A percentile compares a stretch with the other conserved stretches of the same genome.
Evolutionary conservation across 2,888 invertebrate species (phyloP).

Genomic region (Dryococelus australis): DNA sequence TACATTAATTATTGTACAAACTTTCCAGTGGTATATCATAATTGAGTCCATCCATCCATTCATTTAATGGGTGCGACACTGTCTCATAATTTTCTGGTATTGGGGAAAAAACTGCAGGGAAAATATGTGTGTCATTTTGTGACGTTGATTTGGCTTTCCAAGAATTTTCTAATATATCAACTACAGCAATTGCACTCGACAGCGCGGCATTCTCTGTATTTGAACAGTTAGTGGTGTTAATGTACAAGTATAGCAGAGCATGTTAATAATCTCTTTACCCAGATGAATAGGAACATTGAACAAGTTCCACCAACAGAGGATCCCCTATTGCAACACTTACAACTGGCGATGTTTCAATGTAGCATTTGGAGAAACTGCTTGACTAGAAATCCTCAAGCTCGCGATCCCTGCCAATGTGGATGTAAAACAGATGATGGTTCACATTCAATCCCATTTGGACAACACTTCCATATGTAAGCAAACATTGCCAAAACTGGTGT

Average conservation of each 20-base stretch:
- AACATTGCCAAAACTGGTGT: slow-evolving; percentile 26
- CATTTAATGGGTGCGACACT: slow-evolving; percentile 34
- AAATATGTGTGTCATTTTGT: slow-evolving; percentile 24
- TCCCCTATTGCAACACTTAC: not conserved
- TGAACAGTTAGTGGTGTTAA: slow-evolving; percentile 26
- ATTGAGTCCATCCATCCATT: not conserved
- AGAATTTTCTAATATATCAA: not conserved
- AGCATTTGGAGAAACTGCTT: slow-evolving; percentile 21
- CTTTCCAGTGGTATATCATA: not conserved
- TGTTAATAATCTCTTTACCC: slow-evolving; percentile 25
- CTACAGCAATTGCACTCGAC: not conserved
- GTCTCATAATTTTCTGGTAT: slow-evolving; percentile 22
- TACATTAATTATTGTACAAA: no score
- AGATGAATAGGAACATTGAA: slow-evolving; percentile 26
- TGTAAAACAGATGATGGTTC: slow-evolving; percentile 3
- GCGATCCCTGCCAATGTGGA: slow-evolving; percentile 5
- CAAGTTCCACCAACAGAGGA: not conserved
- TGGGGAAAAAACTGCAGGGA: slow-evolving; percentile 24
- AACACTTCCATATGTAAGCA: slow-evolving; percentile 27
- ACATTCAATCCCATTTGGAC: slow-evolving; percentile 11
- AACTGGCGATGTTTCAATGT: not conserved
- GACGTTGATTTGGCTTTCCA: not conserved
- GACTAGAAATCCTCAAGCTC: not conserved
- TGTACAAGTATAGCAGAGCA: not conserved
- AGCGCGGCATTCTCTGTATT: not conserved